Percentiles rank a stretch among this genome's conserved stretches.
Conservation (phyloP, 1,140 invertebrate genomes). For the Cydia amplana region DNA sequence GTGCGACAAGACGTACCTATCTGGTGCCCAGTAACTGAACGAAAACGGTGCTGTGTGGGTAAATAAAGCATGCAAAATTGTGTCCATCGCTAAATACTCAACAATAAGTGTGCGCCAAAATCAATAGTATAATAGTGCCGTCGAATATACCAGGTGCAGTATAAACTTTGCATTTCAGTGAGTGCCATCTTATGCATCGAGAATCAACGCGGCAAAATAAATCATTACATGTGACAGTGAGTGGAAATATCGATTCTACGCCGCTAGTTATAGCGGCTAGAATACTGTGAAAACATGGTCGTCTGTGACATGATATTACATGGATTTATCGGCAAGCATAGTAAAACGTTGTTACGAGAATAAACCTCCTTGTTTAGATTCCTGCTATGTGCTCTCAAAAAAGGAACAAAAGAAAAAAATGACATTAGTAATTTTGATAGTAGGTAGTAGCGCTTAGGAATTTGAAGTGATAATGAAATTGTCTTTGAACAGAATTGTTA, state of each 20-base stretch:
- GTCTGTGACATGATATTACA: slow-evolving; percentile 61
- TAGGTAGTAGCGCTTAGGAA: slow-evolving; percentile 48
- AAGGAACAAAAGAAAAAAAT: slow-evolving; percentile 76
- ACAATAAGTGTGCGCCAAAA: slow-evolving; percentile 81
- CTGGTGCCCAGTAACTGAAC: slow-evolving; percentile 74
- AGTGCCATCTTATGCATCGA: slow-evolving; percentile 77
- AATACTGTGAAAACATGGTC: slow-evolving; percentile 55
- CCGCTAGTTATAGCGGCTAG: slow-evolving; percentile 50
- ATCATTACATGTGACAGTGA: slow-evolving; percentile 86
- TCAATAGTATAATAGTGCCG: slow-evolving; percentile 82
- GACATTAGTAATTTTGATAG: slow-evolving; percentile 72
- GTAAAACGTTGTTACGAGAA: slow-evolving; percentile 73
- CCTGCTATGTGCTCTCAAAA: slow-evolving; percentile 77
- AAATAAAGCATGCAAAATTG: slow-evolving; percentile 80
- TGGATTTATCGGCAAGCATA: slow-evolving; percentile 74
- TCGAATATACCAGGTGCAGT: slow-evolving; percentile 82
- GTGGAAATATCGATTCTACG: slow-evolving; percentile 74
- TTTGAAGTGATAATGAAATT: slow-evolving; percentile 40
- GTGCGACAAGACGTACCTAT: slow-evolving; percentile 63
- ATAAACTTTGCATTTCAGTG: slow-evolving; percentile 82
- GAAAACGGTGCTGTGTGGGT: slow-evolving; percentile 77
- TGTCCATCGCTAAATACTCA: slow-evolving; percentile 80
- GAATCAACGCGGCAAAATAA: slow-evolving; percentile 70
- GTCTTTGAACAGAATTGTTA: slow-evolving; percentile 26
- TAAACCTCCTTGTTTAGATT: slow-evolving; percentile 76